A percentile compares a stretch with the other conserved stretches of the same genome.
phyloP scores from a whole-genome alignment of 2,797 vertebrate species.

The Alosa sapidissima region DNA sequence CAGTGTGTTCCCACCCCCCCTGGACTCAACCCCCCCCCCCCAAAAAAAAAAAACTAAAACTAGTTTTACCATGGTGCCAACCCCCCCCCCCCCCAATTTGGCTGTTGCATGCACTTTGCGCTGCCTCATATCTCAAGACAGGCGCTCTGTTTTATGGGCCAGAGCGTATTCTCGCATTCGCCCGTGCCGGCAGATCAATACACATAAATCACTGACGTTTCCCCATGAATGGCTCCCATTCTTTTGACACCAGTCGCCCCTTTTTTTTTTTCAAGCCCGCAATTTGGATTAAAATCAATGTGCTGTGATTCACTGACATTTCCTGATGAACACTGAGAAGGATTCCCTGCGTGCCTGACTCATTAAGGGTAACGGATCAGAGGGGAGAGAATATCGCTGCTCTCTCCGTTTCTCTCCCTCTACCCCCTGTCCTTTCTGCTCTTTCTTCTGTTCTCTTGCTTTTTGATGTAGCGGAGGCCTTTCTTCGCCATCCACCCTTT shows the following conservation, averaged over 20 bases:
- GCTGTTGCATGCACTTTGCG: not conserved
- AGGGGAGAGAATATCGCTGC: not conserved
- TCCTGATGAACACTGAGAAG: not conserved
- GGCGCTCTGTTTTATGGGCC: not conserved
- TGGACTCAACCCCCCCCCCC: no score
- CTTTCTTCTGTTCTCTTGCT: constrained; percentile 3
- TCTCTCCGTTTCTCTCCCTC: not conserved
- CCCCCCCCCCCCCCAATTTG: not conserved
- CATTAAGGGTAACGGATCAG: not conserved
- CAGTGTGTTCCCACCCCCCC: no score
- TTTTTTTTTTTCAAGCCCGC: not conserved
- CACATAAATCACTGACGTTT: not conserved
- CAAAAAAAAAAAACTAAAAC: no score
- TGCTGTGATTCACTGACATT: not conserved
- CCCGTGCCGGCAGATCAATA: not conserved
- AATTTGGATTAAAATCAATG: not conserved
- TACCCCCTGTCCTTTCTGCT: not conserved
- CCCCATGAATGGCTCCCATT: not conserved
- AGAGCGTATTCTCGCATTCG: not conserved
- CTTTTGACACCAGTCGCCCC: not conserved
- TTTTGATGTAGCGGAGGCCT: constrained; percentile 2
- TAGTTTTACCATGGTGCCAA: no score
- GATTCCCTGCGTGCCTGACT: not conserved
- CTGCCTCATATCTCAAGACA: not conserved
- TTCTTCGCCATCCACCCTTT: not conserved